phyloP scores from a whole-genome alignment of 2,888 invertebrate species.

The Anticlea derivata region DNA sequence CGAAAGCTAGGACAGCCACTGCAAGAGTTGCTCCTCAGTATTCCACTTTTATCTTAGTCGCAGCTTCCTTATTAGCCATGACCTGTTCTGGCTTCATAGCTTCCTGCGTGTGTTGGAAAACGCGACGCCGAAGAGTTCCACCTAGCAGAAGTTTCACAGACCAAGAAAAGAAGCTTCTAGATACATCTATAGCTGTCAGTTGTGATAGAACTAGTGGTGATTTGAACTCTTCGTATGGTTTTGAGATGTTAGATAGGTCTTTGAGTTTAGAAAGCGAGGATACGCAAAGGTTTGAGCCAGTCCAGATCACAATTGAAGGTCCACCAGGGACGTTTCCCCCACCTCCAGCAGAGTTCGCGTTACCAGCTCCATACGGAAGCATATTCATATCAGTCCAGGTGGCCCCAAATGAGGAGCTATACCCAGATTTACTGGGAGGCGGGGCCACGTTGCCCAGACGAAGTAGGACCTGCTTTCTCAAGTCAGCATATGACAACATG shows the following conservation, averaged over 20 bases:
- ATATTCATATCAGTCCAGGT: constrained; percentile 95
- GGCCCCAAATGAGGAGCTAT: constrained; percentile 86
- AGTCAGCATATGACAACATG: constrained; percentile 94
- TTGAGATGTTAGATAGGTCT: constrained; percentile 80
- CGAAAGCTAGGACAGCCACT: constrained; percentile 88
- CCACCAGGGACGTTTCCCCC: constrained; percentile 71
- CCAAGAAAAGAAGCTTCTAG: constrained; percentile 93
- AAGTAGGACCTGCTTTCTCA: constrained; percentile 78
- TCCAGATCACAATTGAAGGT: constrained; percentile 85
- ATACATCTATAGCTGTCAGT: constrained; percentile 87
- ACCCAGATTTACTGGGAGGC: constrained; percentile 89
- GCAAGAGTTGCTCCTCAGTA: constrained; percentile 89
- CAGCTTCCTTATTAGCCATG: constrained; percentile 87
- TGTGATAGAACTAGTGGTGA: constrained; percentile 87
- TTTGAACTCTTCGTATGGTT: constrained; percentile 79
- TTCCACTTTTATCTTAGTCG: constrained; percentile 88
- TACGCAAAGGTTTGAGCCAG: constrained; percentile 80
- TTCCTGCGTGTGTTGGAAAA: constrained; percentile 83
- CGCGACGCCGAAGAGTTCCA: constrained; percentile 89
- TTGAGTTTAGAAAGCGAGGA: constrained; percentile 80
- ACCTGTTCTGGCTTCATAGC: constrained; percentile 84
- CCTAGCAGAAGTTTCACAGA: constrained; percentile 90
- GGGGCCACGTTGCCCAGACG: constrained; percentile 77
- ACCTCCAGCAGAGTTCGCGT: constrained; percentile 77
- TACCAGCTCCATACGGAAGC: constrained; percentile 85